These are phyloP conservation scores for Onychostoma macrolepis DNA, from an alignment of 2,113 vertebrate genomes.

Conservation along the genomic window DNA sequence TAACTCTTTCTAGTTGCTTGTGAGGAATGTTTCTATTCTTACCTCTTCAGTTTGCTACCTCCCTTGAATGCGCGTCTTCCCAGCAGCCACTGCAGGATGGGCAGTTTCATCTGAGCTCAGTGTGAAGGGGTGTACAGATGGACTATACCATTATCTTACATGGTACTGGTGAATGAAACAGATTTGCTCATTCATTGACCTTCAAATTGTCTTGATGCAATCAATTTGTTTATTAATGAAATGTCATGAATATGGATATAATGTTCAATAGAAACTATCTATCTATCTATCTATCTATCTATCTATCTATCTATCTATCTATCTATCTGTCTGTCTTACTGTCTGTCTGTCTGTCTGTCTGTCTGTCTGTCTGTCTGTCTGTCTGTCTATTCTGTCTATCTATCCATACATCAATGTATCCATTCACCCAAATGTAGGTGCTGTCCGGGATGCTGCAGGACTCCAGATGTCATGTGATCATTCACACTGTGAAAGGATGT, in stretches of 20 bases:
- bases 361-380: background rate
- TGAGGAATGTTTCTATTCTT: slow-evolving; percentile 63
- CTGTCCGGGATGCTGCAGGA: background rate
- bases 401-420: background rate
- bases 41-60: slow-evolving; percentile 66
- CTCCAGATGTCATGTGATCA: background rate
- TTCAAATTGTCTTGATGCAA: slow-evolving; percentile 58
- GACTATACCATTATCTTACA: slow-evolving; percentile 60
- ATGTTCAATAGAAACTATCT: background rate
- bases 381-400: background rate
- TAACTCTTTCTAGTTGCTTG: slow-evolving; percentile 41
- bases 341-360: rapidly evolving
- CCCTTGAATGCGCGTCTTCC: slow-evolving; percentile 75
- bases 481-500: background rate
- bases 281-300: background rate
- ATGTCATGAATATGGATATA: background rate
- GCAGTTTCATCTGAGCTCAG: slow-evolving; percentile 76
- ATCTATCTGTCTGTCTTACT: background rate
- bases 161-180: slow-evolving; percentile 11
- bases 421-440: background rate
- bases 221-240: background rate
- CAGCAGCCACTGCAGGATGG: slow-evolving; percentile 82
- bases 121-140: slow-evolving; percentile 76
- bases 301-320: background rate
- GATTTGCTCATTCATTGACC: slow-evolving; percentile 61